Evolutionary conservation across 2,888 invertebrate species (phyloP).

Genomic region (Parnassius orleans): DNA sequence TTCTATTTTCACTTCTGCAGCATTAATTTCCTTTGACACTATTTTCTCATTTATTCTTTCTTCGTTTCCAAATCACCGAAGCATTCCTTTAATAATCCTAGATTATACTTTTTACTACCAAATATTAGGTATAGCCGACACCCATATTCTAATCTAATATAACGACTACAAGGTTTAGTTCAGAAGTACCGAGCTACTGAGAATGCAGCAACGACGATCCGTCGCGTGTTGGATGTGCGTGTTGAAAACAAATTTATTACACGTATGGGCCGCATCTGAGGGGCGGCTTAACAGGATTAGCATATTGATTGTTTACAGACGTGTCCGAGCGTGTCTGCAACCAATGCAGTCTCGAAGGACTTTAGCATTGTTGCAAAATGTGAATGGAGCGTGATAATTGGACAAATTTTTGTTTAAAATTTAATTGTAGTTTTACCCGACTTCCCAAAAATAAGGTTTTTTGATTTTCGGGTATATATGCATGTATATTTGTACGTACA

Average conservation of each 20-base stretch:
- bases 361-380: neutral
- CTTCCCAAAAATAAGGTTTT: too few species aligned
- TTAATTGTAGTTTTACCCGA: too few species aligned
- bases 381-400: neutral
- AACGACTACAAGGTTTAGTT: constrained; percentile 10
- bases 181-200: constrained; percentile 2
- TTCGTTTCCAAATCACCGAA: too few species aligned
- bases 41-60: too few species aligned
- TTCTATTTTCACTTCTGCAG: too few species aligned
- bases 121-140: too few species aligned
- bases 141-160: neutral
- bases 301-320: constrained; percentile 69
- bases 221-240: constrained; percentile 25
- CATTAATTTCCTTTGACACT: too few species aligned
- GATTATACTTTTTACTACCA: too few species aligned
- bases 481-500: too few species aligned
- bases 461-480: too few species aligned
- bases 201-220: constrained; percentile 22
- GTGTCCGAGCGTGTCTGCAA: constrained; percentile 35
- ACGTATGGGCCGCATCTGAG: constrained; percentile 44
- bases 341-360: constrained; percentile 16
- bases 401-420: neutral
- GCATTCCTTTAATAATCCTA: too few species aligned
- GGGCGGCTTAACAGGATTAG: constrained; percentile 54
- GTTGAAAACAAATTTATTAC: constrained; percentile 39